Evolutionary conservation across 2,888 invertebrate genomes (phyloP).

Genomic region (Acleris holmiana): DNA sequence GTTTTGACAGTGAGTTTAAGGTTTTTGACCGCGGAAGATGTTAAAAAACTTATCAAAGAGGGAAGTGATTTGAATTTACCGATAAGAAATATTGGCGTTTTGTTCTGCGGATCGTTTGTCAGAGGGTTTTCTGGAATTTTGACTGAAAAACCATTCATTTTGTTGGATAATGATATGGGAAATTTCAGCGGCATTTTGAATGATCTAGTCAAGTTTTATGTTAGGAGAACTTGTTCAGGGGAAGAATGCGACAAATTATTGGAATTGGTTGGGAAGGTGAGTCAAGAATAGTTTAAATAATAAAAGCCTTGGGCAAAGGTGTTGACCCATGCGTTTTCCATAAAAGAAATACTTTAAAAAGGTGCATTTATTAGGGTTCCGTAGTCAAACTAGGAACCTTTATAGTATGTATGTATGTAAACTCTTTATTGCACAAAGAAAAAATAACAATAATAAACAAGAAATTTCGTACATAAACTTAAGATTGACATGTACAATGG

Average conservation of each 20-base stretch:
- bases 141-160: slow-evolving; percentile 45
- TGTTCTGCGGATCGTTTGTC: slow-evolving; percentile 46
- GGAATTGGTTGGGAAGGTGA: slow-evolving; percentile 56
- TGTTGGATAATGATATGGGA: slow-evolving; percentile 45
- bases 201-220: slow-evolving; percentile 49
- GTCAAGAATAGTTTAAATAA: slow-evolving; percentile 29
- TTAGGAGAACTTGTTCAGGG: slow-evolving; percentile 46
- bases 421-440: no score
- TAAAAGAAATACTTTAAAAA: no score
- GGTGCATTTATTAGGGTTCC: no score
- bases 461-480: no score
- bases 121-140: slow-evolving; percentile 46
- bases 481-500: no score
- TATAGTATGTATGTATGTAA: no score
- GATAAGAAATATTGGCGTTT: slow-evolving; percentile 36
- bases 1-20: slow-evolving; percentile 50
- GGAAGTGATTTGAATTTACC: slow-evolving; percentile 40
- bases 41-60: slow-evolving; percentile 44
- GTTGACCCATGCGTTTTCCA: no score
- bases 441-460: no score
- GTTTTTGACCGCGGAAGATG: slow-evolving; percentile 42
- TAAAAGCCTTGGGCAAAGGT: no score
- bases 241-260: slow-evolving; percentile 44
- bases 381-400: no score
- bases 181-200: slow-evolving; percentile 46